Percentiles rank a stretch among this genome's conserved stretches.
Evolutionary conservation across 2,113 vertebrate species (phyloP).

Genomic region (Muntiacus muntjak): DNA sequence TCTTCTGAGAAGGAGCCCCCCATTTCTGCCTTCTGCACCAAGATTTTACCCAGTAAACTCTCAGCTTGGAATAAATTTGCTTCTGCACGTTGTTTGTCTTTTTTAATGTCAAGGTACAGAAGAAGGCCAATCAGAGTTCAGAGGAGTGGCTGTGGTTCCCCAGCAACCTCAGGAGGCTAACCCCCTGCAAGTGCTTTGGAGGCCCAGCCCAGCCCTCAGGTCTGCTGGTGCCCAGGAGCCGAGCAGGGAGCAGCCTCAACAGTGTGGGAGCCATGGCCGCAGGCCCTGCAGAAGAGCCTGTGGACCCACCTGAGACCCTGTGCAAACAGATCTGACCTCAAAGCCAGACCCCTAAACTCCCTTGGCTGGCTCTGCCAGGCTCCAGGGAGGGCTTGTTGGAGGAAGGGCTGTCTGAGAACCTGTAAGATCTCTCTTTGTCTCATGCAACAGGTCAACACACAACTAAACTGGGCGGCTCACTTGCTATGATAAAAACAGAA

Average conservation of each 20-base stretch:
- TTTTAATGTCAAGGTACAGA: not conserved
- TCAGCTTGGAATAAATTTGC: not conserved
- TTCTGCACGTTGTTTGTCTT: not conserved
- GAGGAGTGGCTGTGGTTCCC: not conserved
- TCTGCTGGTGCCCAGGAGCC: not conserved
- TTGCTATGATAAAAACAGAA: not conserved
- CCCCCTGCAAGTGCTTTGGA: not conserved
- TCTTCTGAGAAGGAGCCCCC: not conserved
- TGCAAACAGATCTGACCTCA: not conserved
- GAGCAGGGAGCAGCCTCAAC: not conserved
- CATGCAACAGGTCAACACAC: not conserved
- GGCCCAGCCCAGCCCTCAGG: not conserved
- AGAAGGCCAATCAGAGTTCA: constrained; percentile 2
- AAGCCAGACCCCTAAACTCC: not conserved
- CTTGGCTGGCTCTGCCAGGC: not conserved
- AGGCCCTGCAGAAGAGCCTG: not conserved
- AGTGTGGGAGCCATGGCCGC: not conserved
- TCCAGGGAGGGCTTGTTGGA: not conserved
- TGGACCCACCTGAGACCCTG: not conserved
- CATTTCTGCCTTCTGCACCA: not conserved
- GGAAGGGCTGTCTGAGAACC: not conserved
- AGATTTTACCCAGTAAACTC: constrained; percentile 4
- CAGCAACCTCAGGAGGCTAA: not conserved
- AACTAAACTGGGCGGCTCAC: not conserved
- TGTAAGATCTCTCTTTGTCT: not conserved